A percentile compares a stretch with the other conserved stretches of the same genome.
Evolutionary conservation across 2,888 invertebrate genomes (phyloP).

Genomic region (Proisotoma minuta): DNA sequence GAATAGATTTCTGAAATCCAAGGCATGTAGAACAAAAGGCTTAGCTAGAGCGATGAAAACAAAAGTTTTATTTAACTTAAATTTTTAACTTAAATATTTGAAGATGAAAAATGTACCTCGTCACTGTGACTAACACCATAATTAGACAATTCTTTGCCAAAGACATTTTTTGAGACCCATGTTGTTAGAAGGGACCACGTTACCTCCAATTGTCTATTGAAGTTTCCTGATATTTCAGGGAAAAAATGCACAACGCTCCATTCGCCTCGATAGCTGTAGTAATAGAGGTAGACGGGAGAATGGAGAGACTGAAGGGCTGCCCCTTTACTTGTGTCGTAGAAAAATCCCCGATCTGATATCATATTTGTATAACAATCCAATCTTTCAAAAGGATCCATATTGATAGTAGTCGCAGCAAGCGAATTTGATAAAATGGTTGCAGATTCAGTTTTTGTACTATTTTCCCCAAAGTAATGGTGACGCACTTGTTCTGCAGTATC

Average conservation of each 20-base stretch:
- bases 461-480: slow-evolving; percentile 27
- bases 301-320: slow-evolving; percentile 23
- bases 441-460: neutral
- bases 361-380: slow-evolving; percentile 32
- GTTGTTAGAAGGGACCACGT: slow-evolving; percentile 27
- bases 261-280: slow-evolving; percentile 30
- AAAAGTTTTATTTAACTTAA: too few relatives aligned
- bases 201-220: slow-evolving; percentile 29
- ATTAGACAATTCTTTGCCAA: slow-evolving; percentile 25
- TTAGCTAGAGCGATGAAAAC: too few relatives aligned
- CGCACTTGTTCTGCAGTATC: slow-evolving; percentile 26
- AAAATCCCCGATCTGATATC: slow-evolving; percentile 34
- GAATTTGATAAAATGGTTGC: neutral
- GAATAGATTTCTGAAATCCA: slow-evolving; percentile 26
- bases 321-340: slow-evolving; percentile 28
- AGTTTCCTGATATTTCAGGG: slow-evolving; percentile 25
- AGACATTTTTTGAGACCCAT: slow-evolving; percentile 27
- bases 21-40: slow-evolving; percentile 27
- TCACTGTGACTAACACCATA: too few relatives aligned
- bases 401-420: neutral
- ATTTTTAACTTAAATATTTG: too few relatives aligned
- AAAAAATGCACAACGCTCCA: slow-evolving; percentile 33
- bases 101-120: too few relatives aligned
- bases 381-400: slow-evolving; percentile 22
- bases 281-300: slow-evolving; percentile 33